Conservation (phyloP, 1,140 invertebrate genomes). For the Anastrepha obliqua region DNA sequence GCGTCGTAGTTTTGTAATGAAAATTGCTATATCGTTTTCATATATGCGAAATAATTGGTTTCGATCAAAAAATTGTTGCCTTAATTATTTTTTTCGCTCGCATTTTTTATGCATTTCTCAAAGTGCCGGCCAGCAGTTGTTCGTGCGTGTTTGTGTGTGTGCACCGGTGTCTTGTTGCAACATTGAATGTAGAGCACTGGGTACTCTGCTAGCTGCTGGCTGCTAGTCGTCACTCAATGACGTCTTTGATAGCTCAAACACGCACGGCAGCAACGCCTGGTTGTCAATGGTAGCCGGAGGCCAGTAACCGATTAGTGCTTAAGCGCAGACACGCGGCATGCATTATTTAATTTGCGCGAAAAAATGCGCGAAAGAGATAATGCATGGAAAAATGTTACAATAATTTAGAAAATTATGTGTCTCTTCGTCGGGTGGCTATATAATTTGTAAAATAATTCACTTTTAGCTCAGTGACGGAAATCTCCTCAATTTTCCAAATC, state of each 20-base stretch:
- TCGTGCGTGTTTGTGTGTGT: not conserved
- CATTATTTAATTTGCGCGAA: slow-evolving; percentile 1
- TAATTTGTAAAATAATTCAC: slow-evolving; percentile 15
- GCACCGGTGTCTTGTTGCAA: not conserved
- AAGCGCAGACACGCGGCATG: not conserved
- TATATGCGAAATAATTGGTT: slow-evolving; percentile 45
- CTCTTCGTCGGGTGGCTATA: not conserved
- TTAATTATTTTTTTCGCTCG: not conserved
- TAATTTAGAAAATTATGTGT: not conserved
- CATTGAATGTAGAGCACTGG: slow-evolving; percentile 3
- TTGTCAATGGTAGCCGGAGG: not conserved
- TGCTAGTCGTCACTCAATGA: not conserved
- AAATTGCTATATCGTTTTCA: slow-evolving; percentile 40
- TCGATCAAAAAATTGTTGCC: not conserved
- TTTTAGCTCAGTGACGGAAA: not conserved
- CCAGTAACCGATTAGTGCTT: not conserved
- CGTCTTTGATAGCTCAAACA: not conserved
- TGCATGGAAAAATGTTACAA: not conserved
- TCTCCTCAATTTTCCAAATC: too few relatives aligned
- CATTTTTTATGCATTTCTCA: not conserved
- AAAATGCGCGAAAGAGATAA: not conserved
- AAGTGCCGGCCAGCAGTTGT: too few relatives aligned
- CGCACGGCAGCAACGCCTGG: not conserved
- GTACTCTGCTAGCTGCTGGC: not conserved
- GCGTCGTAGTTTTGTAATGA: slow-evolving; percentile 37